Evolutionary conservation across 2,797 vertebrate species (phyloP), one percentile per base, ranked within the genome.

Genomic region (Coregonus suidteri): DNA sequence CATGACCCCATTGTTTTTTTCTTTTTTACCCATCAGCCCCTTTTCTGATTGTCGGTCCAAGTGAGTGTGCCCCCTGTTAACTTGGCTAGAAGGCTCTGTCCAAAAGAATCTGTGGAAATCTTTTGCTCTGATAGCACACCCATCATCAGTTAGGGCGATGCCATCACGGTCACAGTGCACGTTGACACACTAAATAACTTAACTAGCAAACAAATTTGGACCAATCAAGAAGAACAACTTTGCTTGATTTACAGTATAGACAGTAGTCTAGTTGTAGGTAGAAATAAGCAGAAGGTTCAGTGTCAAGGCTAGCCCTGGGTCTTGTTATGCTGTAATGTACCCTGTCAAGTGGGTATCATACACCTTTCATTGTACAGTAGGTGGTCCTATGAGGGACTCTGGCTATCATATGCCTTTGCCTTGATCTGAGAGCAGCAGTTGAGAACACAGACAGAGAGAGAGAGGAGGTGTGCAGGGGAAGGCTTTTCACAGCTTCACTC

Each of bases 1-100:
- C 56, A 59, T 34, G 70, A 80, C 78, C 74, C 54, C 59, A 76
- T 9, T 56, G 31, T n/a, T 56, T n/a, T 18, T 54, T 15, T 14
- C 14, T 54, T 16, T 18, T 59, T 59, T 59, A 59, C 54, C 4
- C 54, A 59, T n/a, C 54, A 59, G 54, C 54, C 54, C 54, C 54
- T 6, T n/a, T 59, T 59, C 56, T 6, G 56, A 59, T n/a, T 59
- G 18, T 59, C 18, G 6, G 7, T n/a, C 18, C 56, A 6, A 20
- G 56, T 7, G 56, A 59, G 56, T 7, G 56, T 59, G 18, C n/a
- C n/a, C 56, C n/a, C 56, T 6, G 18, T 59, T n/a, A 4, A 59
- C 18, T 20, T 59, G 56, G 56, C 56, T 59, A 59, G 56, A 59
- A 59, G n/a, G 56, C 56, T 59, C n/a, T 59, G 56, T 20, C 6